Percentiles rank a stretch among this genome's conserved stretches.
Conservation (phyloP, 1,140 invertebrate species). For the Gryon sp. region DNA sequence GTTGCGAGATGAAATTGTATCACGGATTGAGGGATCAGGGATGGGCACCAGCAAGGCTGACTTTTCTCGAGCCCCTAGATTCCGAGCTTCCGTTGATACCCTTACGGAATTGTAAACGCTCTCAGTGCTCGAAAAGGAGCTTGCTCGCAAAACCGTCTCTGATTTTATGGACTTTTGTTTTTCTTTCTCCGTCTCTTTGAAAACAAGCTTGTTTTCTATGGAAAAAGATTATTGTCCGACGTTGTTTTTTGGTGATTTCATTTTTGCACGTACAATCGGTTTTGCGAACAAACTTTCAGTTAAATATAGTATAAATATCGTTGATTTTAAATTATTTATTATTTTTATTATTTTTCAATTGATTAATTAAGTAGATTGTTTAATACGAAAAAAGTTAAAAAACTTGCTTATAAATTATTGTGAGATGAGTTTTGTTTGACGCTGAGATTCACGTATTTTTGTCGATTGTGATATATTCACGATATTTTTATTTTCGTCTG, state of each 20-base stretch:
- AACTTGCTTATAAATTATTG: conserved; percentile 35
- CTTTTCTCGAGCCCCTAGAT: conserved; percentile 56
- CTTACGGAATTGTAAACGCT: conserved; percentile 77
- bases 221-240: conserved; percentile 1
- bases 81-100: conserved; percentile 79
- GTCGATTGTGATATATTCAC: conserved; percentile 54
- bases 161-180: conserved; percentile 3
- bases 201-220: conserved; percentile 14
- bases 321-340: conserved; percentile 59
- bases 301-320: conserved; percentile 21
- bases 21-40: conserved; percentile 70
- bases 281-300: conserved; percentile 20
- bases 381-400: too few species aligned
- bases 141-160: conserved; percentile 38
- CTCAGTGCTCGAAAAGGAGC: conserved; percentile 25
- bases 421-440: conserved; percentile 24
- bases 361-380: conserved; percentile 10
- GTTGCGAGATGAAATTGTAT: conserved; percentile 84
- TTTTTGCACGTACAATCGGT: neutral
- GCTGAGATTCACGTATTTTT: conserved; percentile 27
- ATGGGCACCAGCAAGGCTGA: conserved; percentile 69
- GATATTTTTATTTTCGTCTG: conserved; percentile 36
- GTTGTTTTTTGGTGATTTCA: neutral
- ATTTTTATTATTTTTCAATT: conserved; percentile 24
- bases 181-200: neutral